Evolutionary conservation across 2,113 vertebrate genomes (phyloP).

Genomic region (Apus apus): DNA sequence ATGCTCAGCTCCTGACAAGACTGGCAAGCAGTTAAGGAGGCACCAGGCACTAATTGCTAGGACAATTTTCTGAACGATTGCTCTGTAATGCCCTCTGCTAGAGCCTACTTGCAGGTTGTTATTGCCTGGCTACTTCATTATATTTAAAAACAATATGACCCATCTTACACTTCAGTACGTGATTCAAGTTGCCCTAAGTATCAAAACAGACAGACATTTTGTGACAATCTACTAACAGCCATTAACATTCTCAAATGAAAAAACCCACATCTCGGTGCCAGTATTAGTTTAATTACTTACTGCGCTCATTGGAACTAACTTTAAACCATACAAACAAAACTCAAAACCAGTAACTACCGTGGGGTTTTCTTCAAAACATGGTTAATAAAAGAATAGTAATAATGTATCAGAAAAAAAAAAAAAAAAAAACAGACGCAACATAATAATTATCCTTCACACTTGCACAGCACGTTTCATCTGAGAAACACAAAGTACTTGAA

Average conservation of each 20-base stretch:
- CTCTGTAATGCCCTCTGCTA: background rate
- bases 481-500: conserved; percentile 50
- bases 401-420: conserved; percentile 50
- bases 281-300: conserved; percentile 44
- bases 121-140: background rate
- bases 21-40: background rate
- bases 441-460: conserved; percentile 54
- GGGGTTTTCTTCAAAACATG: background rate
- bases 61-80: background rate
- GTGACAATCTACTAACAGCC: conserved; percentile 7
- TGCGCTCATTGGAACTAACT: conserved; percentile 17
- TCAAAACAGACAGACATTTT: background rate
- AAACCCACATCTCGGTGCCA: background rate
- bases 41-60: background rate
- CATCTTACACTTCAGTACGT: background rate
- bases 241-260: conserved; percentile 23
- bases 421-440: conserved; percentile 24
- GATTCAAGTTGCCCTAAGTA: background rate
- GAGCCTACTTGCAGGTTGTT: background rate
- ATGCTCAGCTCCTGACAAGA: background rate
- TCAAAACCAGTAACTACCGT: background rate
- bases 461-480: conserved; percentile 52
- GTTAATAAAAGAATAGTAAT: conserved; percentile 57
- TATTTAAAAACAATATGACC: background rate
- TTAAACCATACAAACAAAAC: conserved; percentile 17